These are phyloP conservation scores for Rugalucina vietnamica DNA, from an alignment of 2,888 invertebrate species.

Conservation along the genomic window DNA sequence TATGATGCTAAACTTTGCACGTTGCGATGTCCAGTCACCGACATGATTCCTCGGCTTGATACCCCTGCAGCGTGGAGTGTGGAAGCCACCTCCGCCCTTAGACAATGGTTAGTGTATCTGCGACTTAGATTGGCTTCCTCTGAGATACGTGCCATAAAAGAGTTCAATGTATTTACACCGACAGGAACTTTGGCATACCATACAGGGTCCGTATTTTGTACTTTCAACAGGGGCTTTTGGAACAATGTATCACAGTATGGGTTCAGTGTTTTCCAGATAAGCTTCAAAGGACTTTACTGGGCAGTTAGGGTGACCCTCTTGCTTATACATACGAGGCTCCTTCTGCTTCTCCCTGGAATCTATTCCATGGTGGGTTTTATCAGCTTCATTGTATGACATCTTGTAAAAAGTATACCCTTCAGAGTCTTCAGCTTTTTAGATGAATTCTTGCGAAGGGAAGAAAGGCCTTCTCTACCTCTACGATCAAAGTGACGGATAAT, in stretches of 20 bases:
- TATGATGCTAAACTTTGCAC: constrained; percentile 17
- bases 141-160: constrained; percentile 54
- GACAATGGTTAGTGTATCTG: constrained; percentile 57
- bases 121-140: constrained; percentile 45
- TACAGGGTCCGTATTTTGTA: neutral
- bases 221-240: constrained; percentile 46
- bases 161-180: constrained; percentile 52
- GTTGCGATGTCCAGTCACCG: constrained; percentile 34
- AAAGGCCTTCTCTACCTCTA: constrained; percentile 30
- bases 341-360: constrained; percentile 16
- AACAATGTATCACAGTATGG: constrained; percentile 49
- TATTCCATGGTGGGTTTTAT: constrained; percentile 30
- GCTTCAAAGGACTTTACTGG: constrained; percentile 52
- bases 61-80: constrained; percentile 33
- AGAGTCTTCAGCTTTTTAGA: neutral
- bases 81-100: constrained; percentile 46
- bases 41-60: constrained; percentile 42
- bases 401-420: neutral
- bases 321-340: constrained; percentile 51
- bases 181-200: constrained; percentile 58
- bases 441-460: neutral
- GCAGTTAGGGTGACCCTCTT: constrained; percentile 42
- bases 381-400: constrained; percentile 36
- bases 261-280: constrained; percentile 57
- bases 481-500: constrained; percentile 47